These are phyloP conservation scores for Neodontobutis hainanensis DNA, from an alignment of 2,113 vertebrate genomes.

Conservation along the genomic window DNA sequence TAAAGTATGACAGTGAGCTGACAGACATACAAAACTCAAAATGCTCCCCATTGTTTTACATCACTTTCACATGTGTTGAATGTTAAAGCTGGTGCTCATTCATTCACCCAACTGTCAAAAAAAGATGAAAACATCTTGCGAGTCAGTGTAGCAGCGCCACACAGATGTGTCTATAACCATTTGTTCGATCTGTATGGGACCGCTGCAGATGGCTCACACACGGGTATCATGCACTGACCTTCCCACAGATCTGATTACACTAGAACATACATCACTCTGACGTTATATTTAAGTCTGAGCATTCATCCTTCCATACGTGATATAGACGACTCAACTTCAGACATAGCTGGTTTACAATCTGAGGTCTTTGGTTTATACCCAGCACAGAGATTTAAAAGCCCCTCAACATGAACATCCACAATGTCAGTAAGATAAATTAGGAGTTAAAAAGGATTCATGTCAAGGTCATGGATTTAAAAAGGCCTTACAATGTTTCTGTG, in stretches of 20 bases:
- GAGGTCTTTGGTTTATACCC: conserved; percentile 10
- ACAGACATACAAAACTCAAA: conserved; percentile 17
- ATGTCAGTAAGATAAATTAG: neutral
- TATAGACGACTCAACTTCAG: conserved; percentile 36
- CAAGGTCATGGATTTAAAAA: neutral
- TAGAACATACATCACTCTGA: conserved; percentile 56
- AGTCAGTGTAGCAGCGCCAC: conserved; percentile 42
- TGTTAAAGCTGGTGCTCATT: conserved; percentile 34
- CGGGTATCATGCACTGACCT: conserved; percentile 41
- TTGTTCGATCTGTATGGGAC: conserved; percentile 33
- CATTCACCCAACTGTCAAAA: conserved; percentile 40
- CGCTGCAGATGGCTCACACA: conserved; percentile 39
- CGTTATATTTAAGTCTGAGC: conserved; percentile 53
- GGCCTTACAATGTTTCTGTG: neutral
- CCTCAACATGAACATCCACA: neutral
- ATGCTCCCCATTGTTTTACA: conserved; percentile 43
- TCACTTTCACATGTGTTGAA: conserved; percentile 37
- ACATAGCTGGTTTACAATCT: conserved; percentile 34
- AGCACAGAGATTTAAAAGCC: neutral
- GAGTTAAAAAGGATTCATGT: conserved; percentile 1
- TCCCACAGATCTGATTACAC: conserved; percentile 56
- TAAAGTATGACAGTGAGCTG: conserved; percentile 24
- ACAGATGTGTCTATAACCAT: conserved; percentile 42
- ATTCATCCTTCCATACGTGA: conserved; percentile 42
- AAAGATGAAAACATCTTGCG: conserved; percentile 45